Conservation (phyloP, 2,113 vertebrate species). For the Ceyx margarethae region DNA sequence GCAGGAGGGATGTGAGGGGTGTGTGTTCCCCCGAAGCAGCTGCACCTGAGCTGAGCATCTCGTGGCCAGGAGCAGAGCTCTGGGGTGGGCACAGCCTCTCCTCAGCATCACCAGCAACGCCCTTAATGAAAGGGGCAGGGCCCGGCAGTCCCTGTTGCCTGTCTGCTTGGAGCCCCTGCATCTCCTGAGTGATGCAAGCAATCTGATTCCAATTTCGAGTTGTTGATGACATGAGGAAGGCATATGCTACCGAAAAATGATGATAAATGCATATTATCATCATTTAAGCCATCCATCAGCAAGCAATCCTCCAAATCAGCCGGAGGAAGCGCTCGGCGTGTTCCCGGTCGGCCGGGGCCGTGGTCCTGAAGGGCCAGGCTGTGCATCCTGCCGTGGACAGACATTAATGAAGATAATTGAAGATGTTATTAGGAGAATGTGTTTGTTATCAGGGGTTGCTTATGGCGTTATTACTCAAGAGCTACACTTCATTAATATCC, state of each 20-base stretch:
- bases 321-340: neutral
- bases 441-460: conserved; percentile 81
- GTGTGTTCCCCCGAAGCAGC: neutral
- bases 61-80: neutral
- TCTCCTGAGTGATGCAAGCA: neutral
- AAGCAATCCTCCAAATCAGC: neutral
- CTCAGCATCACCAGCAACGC: neutral
- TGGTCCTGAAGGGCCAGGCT: conserved; percentile 18
- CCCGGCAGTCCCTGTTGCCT: neutral
- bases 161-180: neutral
- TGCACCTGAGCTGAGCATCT: neutral
- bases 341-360: neutral
- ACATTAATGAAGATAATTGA: conserved; percentile 80
- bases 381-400: conserved; percentile 66
- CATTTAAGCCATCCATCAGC: neutral
- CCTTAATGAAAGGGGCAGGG: neutral
- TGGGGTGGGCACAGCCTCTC: neutral
- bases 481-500: conserved; percentile 84
- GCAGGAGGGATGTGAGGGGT: neutral
- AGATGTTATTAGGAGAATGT: conserved; percentile 82
- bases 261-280: conserved; percentile 42
- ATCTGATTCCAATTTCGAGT: conserved; percentile 2
- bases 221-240: neutral
- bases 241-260: neutral
- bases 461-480: conserved; percentile 74